Evolutionary conservation across 2,113 vertebrate species (phyloP), one percentile per base, ranked within the genome.

Genomic region (Grammomys surdaster): DNA sequence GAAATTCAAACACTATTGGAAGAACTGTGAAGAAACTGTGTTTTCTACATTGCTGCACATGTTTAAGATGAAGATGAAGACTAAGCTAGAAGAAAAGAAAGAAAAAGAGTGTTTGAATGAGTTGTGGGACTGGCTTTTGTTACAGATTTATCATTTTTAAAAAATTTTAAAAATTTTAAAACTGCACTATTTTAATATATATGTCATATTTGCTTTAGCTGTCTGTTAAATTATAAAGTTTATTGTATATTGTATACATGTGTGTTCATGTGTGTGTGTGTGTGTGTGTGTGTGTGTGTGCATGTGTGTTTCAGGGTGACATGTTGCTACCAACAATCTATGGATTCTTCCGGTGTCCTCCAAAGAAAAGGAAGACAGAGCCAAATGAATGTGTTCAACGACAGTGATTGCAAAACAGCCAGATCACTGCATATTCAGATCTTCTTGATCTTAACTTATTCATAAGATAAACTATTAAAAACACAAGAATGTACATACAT

Each of bases 281-380:
- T 94, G 51, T 77, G 5, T 19, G 6, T 36, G 51, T 84, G 36
- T 72, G 24, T 14, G 48, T 17, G 7, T 33, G 4, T 77, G 91
- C n/a, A n/a, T 96, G 85, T 92, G 67, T n/a, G 77, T 94, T 20
- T 87, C 31, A 72, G 46, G 36, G n/a, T 89, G 28, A 77, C 87
- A 84, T n/a, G 8, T 48, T 76, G 33, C 89, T 2, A 95, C 36
- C 46, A 28, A 78, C 36, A 93, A 70, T 70, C 87, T 80, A 56
- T 58, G 14, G 76, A 78, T 67, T 88, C 43, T 60, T 90, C 36
- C 75, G 17, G 7, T 36, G 1, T 90, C 63, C 26, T 81, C 67
- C 43, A 82, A 56, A 33, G 24, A 14, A 63, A 95, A 5, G 33
- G 86, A 91, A 65, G 31, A 6, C 58, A 60, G 13, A 89, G 24